Evolutionary conservation across 2,797 vertebrate genomes (phyloP).

Genomic region (Hybognathus amarus): DNA sequence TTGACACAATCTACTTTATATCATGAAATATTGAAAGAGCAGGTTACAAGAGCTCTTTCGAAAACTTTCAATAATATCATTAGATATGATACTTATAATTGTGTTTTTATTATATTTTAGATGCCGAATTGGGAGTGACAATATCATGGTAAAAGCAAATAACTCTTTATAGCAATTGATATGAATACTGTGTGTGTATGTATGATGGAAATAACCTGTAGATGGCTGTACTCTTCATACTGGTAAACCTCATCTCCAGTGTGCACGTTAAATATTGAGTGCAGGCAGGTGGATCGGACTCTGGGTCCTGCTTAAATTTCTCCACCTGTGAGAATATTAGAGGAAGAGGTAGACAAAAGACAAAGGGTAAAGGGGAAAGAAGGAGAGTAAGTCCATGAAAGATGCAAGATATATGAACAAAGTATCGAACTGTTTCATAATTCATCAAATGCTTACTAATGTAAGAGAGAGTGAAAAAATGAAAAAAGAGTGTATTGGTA

Average conservation of each 20-base stretch:
- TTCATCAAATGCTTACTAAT: constrained; percentile 37
- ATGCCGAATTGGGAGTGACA: not conserved
- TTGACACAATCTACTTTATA: constrained; percentile 13
- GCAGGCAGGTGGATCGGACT: constrained; percentile 91
- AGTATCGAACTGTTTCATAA: constrained; percentile 29
- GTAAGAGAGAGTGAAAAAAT: not conserved
- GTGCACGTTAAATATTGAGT: constrained; percentile 88
- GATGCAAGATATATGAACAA: constrained; percentile 24
- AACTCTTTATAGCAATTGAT: not conserved
- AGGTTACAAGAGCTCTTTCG: not conserved
- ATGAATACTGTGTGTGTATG: not conserved
- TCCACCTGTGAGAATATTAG: constrained; percentile 82
- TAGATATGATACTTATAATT: not conserved
- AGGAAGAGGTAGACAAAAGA: constrained; percentile 18
- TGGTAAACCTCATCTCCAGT: constrained; percentile 89
- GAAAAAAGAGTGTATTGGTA: not conserved
- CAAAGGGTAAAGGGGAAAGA: constrained; percentile 2
- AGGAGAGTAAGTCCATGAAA: constrained; percentile 36
- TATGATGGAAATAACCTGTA: constrained; percentile 83
- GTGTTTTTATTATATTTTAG: not conserved
- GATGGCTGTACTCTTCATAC: constrained; percentile 86
- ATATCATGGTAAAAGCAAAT: not conserved
- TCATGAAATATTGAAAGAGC: constrained; percentile 12
- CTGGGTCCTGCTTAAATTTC: constrained; percentile 94
- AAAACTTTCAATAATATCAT: not conserved